Evolutionary conservation across 2,888 invertebrate genomes (phyloP), one percentile per base, ranked within the genome.

Genomic region (Scrobipalpa costella): DNA sequence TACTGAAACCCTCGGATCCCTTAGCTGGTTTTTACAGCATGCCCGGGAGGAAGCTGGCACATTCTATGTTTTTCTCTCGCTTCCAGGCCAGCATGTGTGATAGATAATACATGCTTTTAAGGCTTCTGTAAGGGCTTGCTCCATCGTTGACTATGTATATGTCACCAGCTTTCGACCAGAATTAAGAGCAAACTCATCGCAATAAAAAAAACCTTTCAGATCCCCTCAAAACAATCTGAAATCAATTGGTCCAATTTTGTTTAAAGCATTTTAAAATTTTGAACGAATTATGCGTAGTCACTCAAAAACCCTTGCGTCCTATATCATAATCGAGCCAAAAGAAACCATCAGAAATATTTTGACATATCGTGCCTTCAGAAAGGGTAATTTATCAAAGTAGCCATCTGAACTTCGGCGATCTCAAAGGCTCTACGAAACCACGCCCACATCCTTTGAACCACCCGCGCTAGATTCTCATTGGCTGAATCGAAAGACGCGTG

Each of bases 311-410:
- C n/a, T 55, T 6, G 33, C 5, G n/a, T 33, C n/a, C 27, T 9
- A 52, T 8, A 52, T n/a, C 21, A 7, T 13, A 27, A 6, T 21
- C 11, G 17, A 21, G 0, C 34, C 33, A 55, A 58, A 49, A 49
- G 60, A 64, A 64, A 64, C 61, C 40, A 34, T 50, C 55, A 47
- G 57, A 70, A 72, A 72, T 71, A 72, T 72, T 72, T 70, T 71
- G 72, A 72, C 69, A 67, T 61, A 62, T 69, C 66, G 66, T 66
- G 61, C 59, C 15, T 57, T 61, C 62, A 67, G 62, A 61, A 61
- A 57, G 27, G 63, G 58, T 63, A 55, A 72, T 69, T 67, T 69
- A 70, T 70, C 71, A 70, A 68, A 61, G 36, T 40, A 66, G 55
- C 67, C 66, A 64, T 66, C 68, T 63, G 59, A 64, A 66, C 38